phyloP scores from a whole-genome alignment of 2,113 vertebrate genomes.

The Oncorhynchus clarkii region DNA sequence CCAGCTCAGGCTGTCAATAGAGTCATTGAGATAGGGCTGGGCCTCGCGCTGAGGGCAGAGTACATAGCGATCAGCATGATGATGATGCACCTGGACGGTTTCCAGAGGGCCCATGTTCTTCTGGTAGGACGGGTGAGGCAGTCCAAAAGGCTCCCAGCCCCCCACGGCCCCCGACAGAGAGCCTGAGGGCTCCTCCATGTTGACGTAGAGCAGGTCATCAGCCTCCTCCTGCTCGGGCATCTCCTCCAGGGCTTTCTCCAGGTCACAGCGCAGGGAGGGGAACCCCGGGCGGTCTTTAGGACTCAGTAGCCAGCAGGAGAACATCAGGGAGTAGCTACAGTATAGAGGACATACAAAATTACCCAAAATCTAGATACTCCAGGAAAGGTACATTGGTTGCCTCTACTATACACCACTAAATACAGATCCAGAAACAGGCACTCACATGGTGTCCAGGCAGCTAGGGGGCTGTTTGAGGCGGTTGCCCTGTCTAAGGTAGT shows the following conservation, averaged over 20 bases:
- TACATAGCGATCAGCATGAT: slow-evolving; percentile 77
- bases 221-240: slow-evolving; percentile 81
- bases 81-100: slow-evolving; percentile 78
- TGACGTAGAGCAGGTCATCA: slow-evolving; percentile 88
- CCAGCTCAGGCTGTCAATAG: slow-evolving; percentile 22
- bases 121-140: slow-evolving; percentile 34
- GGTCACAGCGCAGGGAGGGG: slow-evolving; percentile 74
- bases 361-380: neutral
- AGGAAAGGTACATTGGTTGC: neutral
- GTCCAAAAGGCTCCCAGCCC: slow-evolving; percentile 72
- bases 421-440: neutral
- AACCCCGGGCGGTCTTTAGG: slow-evolving; percentile 84
- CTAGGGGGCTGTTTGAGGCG: slow-evolving; percentile 89
- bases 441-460: slow-evolving; percentile 89
- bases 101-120: slow-evolving; percentile 75
- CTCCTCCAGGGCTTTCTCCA: slow-evolving; percentile 82
- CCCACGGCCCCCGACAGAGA: slow-evolving; percentile 63
- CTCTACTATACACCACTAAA: neutral
- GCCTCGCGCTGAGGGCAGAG: slow-evolving; percentile 81
- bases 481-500: slow-evolving; percentile 89
- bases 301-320: slow-evolving; percentile 86
- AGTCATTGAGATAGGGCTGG: slow-evolving; percentile 9
- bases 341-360: neutral
- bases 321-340: slow-evolving; percentile 84
- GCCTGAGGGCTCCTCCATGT: slow-evolving; percentile 82